phyloP scores from a whole-genome alignment of 2,113 vertebrate genomes.

The Electrona antarctica region DNA sequence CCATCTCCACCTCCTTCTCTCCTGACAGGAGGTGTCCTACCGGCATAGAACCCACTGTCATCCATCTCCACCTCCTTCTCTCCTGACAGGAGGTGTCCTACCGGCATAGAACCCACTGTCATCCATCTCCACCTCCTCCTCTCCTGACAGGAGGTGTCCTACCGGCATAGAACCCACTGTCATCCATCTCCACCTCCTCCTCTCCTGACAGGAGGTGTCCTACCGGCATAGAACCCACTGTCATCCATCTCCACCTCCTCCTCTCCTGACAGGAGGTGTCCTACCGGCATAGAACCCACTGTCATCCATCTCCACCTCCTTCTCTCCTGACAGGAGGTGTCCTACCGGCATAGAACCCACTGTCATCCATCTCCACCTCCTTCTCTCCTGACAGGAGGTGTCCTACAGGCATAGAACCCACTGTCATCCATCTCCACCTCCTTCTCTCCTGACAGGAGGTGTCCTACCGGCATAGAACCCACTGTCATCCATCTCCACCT shows the following conservation, averaged over 20 bases:
- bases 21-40: constrained; percentile 62
- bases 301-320: constrained; percentile 75
- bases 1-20: constrained; percentile 70
- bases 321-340: constrained; percentile 50
- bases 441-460: constrained; percentile 55
- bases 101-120: constrained; percentile 82
- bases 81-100: constrained; percentile 52
- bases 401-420: constrained; percentile 78
- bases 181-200: constrained; percentile 73
- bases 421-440: constrained; percentile 78
- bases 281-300: constrained; percentile 81
- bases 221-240: constrained; percentile 81
- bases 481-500: constrained; percentile 78
- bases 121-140: constrained; percentile 72
- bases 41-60: constrained; percentile 81
- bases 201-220: constrained; percentile 50
- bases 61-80: constrained; percentile 73
- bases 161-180: constrained; percentile 82
- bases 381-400: constrained; percentile 54
- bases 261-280: constrained; percentile 46
- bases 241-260: constrained; percentile 75
- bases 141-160: constrained; percentile 40
- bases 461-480: constrained; percentile 78
- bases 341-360: constrained; percentile 80
- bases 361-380: constrained; percentile 76